phyloP scores from a whole-genome alignment of 1,140 invertebrate genomes.

The Trichonephila clavipes region DNA sequence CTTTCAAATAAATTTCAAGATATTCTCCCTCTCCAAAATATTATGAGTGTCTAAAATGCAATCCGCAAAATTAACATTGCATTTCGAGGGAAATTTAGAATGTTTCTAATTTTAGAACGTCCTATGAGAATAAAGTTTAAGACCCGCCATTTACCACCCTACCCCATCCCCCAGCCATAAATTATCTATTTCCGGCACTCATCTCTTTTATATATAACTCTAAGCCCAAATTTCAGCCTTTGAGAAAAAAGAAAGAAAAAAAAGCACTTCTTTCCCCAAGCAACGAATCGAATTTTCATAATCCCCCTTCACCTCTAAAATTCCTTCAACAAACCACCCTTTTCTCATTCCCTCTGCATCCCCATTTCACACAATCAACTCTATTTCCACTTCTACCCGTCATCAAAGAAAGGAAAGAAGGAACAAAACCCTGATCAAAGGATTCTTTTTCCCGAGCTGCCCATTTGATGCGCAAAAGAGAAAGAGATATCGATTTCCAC shows the following conservation, averaged over 20 bases:
- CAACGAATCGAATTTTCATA: background rate
- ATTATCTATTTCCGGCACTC: too few relatives aligned
- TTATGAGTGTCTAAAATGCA: too few relatives aligned
- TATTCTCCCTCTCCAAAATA: too few relatives aligned
- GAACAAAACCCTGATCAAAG: background rate
- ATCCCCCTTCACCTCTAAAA: background rate
- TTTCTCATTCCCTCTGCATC: background rate
- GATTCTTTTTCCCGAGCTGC: background rate
- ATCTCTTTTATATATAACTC: background rate
- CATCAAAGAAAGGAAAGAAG: constrained; percentile 5
- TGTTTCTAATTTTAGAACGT: too few relatives aligned
- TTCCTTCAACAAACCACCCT: background rate
- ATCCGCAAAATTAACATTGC: too few relatives aligned
- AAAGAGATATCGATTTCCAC: constrained; percentile 1
- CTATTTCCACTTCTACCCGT: background rate
- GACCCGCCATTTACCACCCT: too few relatives aligned
- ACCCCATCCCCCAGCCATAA: too few relatives aligned
- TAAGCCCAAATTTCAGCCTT: background rate
- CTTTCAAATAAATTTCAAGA: too few relatives aligned
- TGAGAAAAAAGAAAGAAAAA: background rate
- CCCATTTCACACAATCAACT: background rate
- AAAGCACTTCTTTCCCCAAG: background rate
- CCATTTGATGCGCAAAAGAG: background rate
- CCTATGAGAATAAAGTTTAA: too few relatives aligned
- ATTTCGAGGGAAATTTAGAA: too few relatives aligned